Evolutionary conservation across 1,140 invertebrate species (phyloP), one percentile per base, ranked within the genome.

Genomic region (Temnothorax curvispinosus): DNA sequence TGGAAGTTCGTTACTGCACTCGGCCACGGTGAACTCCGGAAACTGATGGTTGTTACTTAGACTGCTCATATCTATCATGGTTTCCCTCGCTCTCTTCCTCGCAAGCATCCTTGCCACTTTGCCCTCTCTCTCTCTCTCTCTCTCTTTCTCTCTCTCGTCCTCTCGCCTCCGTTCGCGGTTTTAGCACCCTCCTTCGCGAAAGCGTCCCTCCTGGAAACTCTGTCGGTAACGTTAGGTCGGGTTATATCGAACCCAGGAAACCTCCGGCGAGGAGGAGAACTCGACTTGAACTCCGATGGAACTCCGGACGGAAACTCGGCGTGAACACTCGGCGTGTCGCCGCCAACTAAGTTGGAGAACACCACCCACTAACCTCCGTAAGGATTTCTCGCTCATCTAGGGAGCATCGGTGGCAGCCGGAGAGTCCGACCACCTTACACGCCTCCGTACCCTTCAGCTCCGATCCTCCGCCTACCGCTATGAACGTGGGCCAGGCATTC

Each of bases 1-100:
- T 60, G 56, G 85, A 86, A 92, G 81, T 91, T 92, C 69, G 90
- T 90, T 89, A 89, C 87, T 80, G 50, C 77, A 78, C 85, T 90
- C 90, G 88, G 85, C 87, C 90, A 88, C 71, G 87, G 80, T 72
- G 60, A 64, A 88, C 82, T 91, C 86, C 56, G 87, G 74, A 89
- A 92, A 90, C 87, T 85, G 91, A 92, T 91, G 91, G 90, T 93
- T 93, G 92, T 93, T 93, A 92, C 92, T 94, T 91, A 90, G 90
- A 93, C 90, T 90, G 88, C 91, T 93, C 91, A 92, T 94, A 94
- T 93, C 92, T 93, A 93, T 93, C 93, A 93, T 90, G 76, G 76
- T 77, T 80, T 77, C 82, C 78, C 47, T 58, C 77, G 54, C 56
- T 69, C 69, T 78, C 60, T 69, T 21, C 21, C 60, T 41, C 56